Evolutionary conservation across 2,797 vertebrate species (phyloP).

Genomic region (Hozukius guyotensis): DNA sequence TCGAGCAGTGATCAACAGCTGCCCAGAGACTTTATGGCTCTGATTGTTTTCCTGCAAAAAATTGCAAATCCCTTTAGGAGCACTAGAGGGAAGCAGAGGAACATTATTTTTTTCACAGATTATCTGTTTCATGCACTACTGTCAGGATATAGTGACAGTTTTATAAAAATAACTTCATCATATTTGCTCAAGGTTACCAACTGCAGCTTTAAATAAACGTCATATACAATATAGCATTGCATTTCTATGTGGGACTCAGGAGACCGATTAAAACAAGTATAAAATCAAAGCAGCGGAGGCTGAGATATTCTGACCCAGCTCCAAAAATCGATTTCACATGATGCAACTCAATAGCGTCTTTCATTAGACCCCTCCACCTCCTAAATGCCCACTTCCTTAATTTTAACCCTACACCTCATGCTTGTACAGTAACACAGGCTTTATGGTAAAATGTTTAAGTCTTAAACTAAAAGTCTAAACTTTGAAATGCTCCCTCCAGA

Average conservation of each 20-base stretch:
- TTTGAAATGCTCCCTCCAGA: not conserved
- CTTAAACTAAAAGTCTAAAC: not conserved
- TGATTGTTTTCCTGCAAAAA: no score
- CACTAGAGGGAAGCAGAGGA: no score
- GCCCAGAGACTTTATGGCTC: no score
- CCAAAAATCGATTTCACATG: not conserved
- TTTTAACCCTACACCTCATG: not conserved
- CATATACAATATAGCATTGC: not conserved
- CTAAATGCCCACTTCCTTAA: not conserved
- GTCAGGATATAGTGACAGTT: no score
- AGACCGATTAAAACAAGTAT: not conserved
- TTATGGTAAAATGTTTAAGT: not conserved
- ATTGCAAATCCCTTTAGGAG: no score
- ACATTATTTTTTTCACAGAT: no score
- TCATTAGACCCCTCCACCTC: not conserved
- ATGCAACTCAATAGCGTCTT: not conserved
- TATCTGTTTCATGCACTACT: no score
- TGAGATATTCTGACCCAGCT: not conserved
- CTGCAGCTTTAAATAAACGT: not conserved
- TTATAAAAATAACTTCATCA: no score
- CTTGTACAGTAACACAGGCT: not conserved
- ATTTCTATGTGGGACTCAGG: not conserved
- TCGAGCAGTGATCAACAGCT: no score
- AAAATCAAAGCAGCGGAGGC: not conserved
- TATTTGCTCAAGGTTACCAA: no score